These are phyloP conservation scores for Phylloscopus trochilus DNA, from an alignment of 2,113 vertebrate genomes.

Conservation along the genomic window DNA sequence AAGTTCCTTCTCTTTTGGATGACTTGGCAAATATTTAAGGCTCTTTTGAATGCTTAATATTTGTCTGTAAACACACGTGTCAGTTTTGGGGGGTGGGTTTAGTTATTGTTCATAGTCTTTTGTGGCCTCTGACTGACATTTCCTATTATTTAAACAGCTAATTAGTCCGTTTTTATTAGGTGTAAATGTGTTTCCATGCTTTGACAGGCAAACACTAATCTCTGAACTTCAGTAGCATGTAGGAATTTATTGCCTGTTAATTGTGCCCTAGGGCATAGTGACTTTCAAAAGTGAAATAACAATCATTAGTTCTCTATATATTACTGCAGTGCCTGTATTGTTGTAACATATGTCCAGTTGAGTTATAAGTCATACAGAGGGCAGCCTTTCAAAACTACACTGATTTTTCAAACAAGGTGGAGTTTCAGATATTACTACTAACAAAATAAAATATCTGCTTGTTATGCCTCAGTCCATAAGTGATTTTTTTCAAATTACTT, in stretches of 20 bases:
- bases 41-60: not conserved
- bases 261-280: slow-evolving; percentile 19
- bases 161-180: slow-evolving; percentile 14
- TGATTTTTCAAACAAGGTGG: not conserved
- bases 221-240: not conserved
- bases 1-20: not conserved
- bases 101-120: not conserved
- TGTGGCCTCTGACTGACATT: slow-evolving; percentile 1
- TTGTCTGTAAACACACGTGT: not conserved
- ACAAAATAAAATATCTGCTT: not conserved
- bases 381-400: not conserved
- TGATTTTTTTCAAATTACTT: not conserved
- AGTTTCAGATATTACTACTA: not conserved
- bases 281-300: slow-evolving; percentile 38
- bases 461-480: not conserved
- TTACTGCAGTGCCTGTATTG: not conserved
- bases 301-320: not conserved
- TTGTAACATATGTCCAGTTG: not conserved
- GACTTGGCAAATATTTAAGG: not conserved
- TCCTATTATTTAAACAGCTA: slow-evolving; percentile 41
- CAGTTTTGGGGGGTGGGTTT: not conserved
- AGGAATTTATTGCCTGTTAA: slow-evolving; percentile 51
- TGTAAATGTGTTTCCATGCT: slow-evolving; percentile 49
- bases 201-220: slow-evolving; percentile 10
- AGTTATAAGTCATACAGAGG: not conserved